phyloP scores from a whole-genome alignment of 2,113 vertebrate genomes.

The Sceloporus tristichus region DNA sequence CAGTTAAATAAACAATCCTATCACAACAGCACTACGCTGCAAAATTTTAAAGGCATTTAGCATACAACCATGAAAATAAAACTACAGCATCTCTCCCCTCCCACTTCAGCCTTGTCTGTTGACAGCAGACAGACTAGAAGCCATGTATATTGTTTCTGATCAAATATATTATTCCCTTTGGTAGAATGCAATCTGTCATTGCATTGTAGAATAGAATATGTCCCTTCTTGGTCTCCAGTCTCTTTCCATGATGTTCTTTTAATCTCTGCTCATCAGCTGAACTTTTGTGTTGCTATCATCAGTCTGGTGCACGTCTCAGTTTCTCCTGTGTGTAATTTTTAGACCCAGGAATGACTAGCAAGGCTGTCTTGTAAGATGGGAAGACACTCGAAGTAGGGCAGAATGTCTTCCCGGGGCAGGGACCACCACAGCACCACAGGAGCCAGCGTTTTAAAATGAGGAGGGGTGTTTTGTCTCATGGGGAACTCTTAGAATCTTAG shows the following conservation, averaged over 20 bases:
- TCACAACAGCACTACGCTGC: too few relatives aligned
- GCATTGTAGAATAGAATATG: background rate
- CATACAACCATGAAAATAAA: too few relatives aligned
- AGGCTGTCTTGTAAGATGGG: background rate
- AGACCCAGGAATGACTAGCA: background rate
- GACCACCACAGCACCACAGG: background rate
- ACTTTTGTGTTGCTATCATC: background rate
- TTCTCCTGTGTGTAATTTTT: slow-evolving; percentile 1
- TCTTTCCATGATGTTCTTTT: background rate
- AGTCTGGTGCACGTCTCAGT: background rate
- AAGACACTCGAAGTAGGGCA: background rate
- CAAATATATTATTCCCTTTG: background rate
- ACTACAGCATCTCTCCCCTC: too few relatives aligned
- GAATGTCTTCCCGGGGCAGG: background rate
- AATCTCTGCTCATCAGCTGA: background rate
- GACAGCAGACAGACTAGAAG: too few relatives aligned
- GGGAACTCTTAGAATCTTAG: background rate
- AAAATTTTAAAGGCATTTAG: too few relatives aligned
- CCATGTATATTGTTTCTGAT: too few relatives aligned
- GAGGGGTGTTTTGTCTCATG: background rate
- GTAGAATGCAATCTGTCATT: too few relatives aligned
- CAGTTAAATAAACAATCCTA: too few relatives aligned
- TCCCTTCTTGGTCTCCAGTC: background rate
- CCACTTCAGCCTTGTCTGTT: too few relatives aligned
- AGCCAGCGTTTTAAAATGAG: background rate